These are phyloP conservation scores for Lagodon rhomboides DNA, from an alignment of 2,797 vertebrate genomes.

Conservation along the genomic window DNA sequence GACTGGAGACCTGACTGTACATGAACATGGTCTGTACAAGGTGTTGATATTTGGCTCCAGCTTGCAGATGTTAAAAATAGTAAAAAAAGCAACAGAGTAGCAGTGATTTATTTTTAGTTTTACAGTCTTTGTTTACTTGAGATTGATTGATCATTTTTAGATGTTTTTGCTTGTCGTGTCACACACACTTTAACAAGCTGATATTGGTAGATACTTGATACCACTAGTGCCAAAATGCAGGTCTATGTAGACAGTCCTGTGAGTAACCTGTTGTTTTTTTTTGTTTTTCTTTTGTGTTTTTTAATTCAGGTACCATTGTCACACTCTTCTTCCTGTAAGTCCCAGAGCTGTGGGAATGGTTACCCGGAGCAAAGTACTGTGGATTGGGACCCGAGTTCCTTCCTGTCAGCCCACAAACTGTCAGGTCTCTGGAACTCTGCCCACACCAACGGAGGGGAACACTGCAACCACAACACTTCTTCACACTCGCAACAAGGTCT, in stretches of 20 bases:
- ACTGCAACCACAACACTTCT: conserved; percentile 89
- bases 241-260: not conserved
- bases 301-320: conserved; percentile 92
- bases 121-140: not conserved
- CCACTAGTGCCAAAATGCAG: not conserved
- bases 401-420: conserved; percentile 98
- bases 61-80: conserved; percentile 15
- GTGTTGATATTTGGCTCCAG: conserved; percentile 16
- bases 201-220: not conserved
- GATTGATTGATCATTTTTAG: not conserved
- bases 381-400: conserved; percentile 99
- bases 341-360: conserved; percentile 95
- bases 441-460: conserved; percentile 90
- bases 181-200: not conserved
- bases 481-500: conserved; percentile 90
- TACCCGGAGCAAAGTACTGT: conserved; percentile 96
- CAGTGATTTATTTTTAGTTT: not conserved
- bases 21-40: not conserved
- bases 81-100: not conserved
- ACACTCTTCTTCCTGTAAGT: conserved; percentile 96
- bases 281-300: not conserved
- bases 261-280: conserved; percentile 27
- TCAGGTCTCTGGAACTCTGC: conserved; percentile 98
- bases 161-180: not conserved
- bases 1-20: not conserved